Conservation (phyloP, 2,888 invertebrate species). For the Psylliodes chrysocephalus region DNA sequence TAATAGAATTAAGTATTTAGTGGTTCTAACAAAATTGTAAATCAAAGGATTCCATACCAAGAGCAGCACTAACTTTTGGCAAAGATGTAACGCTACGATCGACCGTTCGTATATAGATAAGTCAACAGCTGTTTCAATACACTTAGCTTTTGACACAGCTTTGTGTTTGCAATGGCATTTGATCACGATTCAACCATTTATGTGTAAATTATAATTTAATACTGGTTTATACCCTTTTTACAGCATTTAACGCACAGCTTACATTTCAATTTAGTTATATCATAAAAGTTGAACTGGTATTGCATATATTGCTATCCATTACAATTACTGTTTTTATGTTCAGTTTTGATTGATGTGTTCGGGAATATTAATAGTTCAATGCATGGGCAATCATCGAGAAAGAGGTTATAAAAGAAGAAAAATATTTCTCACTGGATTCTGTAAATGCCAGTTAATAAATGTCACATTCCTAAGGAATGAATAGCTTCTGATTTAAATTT, state of each 20-base stretch:
- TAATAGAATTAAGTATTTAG: constrained; percentile 1
- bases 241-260: constrained; percentile 19
- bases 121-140: constrained; percentile 47
- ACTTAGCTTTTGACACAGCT: constrained; percentile 47
- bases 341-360: too few species aligned
- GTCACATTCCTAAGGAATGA: too few species aligned
- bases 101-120: constrained; percentile 39
- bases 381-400: too few species aligned
- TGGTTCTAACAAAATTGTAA: neutral
- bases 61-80: constrained; percentile 33
- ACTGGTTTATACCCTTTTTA: constrained; percentile 43
- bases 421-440: too few species aligned
- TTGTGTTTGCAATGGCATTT: constrained; percentile 50
- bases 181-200: constrained; percentile 51
- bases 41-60: neutral
- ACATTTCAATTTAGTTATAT: constrained; percentile 22
- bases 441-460: too few species aligned
- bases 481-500: too few species aligned
- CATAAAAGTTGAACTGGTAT: constrained; percentile 2
- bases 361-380: too few species aligned
- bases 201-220: constrained; percentile 51
- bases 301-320: neutral
- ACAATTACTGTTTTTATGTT: too few species aligned
- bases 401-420: too few species aligned
- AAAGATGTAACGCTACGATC: constrained; percentile 29